Evolutionary conservation across 2,797 vertebrate genomes (phyloP), one percentile per base, ranked within the genome.

Genomic region (Gila robusta): DNA sequence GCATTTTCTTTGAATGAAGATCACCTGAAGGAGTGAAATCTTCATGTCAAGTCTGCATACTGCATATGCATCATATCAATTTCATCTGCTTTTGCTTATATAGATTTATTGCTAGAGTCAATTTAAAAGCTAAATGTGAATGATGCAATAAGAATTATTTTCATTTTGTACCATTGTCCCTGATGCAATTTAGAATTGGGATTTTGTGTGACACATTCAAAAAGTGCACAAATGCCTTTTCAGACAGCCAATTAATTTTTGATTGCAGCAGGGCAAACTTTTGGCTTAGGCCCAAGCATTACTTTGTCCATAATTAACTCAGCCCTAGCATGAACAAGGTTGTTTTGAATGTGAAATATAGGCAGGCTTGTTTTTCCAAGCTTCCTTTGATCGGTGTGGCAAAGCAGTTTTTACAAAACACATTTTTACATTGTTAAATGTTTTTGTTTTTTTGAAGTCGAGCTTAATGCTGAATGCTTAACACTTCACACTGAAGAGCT

Each of bases 321-420:
- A 39, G 47, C 6, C 77, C 28, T 64, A 82, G 66, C 28, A 82
- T 72, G 79, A 82, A 56, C 67, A 86, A 90, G 76, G 83, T 87
- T 76, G 82, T 89, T 90, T 84, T 88, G 6, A 89, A 88, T 84
- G 77, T 83, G 86, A 83, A 83, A 73, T 39, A 82, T 80, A 69
- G 81, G 39, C 62, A 72, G 10, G 0, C 0, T 37, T 69, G 10
- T 74, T 59, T 80, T 87, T 64, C 41, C 76, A 67, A 59, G 66
- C 81, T 69, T 39, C n/a, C 14, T 76, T 66, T 16, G 59, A 52
- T 59, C 76, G 56, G 54, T 28, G 39, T 19, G n/a, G 19, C 41
- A 72, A 73, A 82, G 69, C 49, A 2, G 37, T 73, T 59, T 56
- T 56, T 23, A 78, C 32, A 17, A 28, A 64, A 64, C 16, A 44